Evolutionary conservation across 2,888 invertebrate genomes (phyloP), one percentile per base, ranked within the genome.

Genomic region (Acanthosepion pharaonis): DNA sequence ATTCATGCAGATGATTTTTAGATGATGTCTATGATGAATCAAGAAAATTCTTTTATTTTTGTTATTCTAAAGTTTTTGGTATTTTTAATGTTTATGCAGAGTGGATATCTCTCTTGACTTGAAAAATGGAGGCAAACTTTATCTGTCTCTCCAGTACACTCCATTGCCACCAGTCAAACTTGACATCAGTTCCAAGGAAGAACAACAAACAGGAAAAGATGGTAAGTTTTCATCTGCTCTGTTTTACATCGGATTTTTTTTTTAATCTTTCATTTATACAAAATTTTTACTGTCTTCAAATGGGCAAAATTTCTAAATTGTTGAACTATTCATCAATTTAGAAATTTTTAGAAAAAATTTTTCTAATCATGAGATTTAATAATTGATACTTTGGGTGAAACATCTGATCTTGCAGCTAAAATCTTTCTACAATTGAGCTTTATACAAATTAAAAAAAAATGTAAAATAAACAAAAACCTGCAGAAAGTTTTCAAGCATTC

Each of bases 111-210:
- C 97, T 18, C 95, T 98, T 94, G 97, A 97, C 95, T 97, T 97
- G 95, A 97, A 97, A 94, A 96, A 97, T 95, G 96, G 96, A 51
- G 96, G 97, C 95, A 97, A 97, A 94, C 97, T 98, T 64, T 97
- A 96, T 92, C 96, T 98, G 94, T 97, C 97, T 95, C 96, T 98
- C 96, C 97, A 98, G 94, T 98, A 98, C 95, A 97, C 98, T 0
- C 96, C 97, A 0, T 97, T 98, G 91, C 97, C 97, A 6, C 96
- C 96, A 53, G 96, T 98, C 95, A 97, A 97, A 94, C 97, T 98
- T 48, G 97, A 97, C 94, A 96, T 97, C 92, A 97, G 97, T 23
- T 97, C 96, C 92, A 97, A 97, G n/a, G 95, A 94, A 53, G 94
- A 95, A 92, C 94, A 94, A 42, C 94, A 51, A 49, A 95, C 94